A percentile compares a stretch with the other conserved stretches of the same genome.
Evolutionary conservation across 2,888 invertebrate species (phyloP).

Genomic region (Xylota segnis): DNA sequence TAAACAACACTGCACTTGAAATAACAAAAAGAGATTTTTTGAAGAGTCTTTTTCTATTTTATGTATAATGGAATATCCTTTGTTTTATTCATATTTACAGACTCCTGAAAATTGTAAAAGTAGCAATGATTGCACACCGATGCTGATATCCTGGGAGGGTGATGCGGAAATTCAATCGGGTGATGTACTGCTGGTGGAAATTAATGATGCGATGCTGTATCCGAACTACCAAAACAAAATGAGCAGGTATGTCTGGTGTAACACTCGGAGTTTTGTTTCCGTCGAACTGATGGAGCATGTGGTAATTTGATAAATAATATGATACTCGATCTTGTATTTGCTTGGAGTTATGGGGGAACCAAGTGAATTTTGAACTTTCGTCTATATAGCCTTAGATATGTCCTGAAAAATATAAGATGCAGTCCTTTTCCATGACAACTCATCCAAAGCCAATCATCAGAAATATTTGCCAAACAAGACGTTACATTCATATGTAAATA

Average conservation of each 20-base stretch:
- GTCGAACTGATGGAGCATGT: not conserved
- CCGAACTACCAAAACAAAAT: conserved; percentile 80
- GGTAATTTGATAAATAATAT: not conserved
- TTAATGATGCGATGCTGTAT: conserved; percentile 87
- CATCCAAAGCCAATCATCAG: too few relatives aligned
- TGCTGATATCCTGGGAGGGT: conserved; percentile 88
- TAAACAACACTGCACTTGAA: conserved; percentile 39
- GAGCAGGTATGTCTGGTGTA: conserved; percentile 79
- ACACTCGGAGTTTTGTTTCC: not conserved
- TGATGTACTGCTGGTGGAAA: conserved; percentile 89
- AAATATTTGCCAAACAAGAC: too few relatives aligned
- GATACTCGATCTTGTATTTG: not conserved
- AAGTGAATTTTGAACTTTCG: too few relatives aligned
- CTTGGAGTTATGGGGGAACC: not conserved
- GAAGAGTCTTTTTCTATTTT: conserved; percentile 1
- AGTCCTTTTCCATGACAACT: too few relatives aligned
- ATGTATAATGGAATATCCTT: conserved; percentile 3
- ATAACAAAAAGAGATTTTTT: conserved; percentile 22
- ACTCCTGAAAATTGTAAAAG: conserved; percentile 82
- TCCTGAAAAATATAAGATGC: too few relatives aligned
- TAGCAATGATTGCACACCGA: conserved; percentile 86
- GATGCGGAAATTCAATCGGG: conserved; percentile 89
- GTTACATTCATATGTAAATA: too few relatives aligned
- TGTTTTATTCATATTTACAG: conserved; percentile 78
- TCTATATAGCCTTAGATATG: too few relatives aligned